Conservation (phyloP, 2,797 vertebrate genomes). For the Vipera latastei region DNA sequence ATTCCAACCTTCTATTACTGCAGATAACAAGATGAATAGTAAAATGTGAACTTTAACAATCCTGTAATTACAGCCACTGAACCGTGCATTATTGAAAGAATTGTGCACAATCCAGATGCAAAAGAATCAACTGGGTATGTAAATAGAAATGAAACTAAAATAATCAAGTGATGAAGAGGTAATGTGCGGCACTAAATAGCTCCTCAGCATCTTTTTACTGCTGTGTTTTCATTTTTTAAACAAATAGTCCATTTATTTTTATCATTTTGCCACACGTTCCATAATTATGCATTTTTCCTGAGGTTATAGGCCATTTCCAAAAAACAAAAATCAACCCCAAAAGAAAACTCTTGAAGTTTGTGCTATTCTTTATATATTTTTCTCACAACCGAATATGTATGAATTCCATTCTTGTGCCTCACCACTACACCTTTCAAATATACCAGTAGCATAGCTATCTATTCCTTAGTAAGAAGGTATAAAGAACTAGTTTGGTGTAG, state of each 20-base stretch:
- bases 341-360: constrained; percentile 41
- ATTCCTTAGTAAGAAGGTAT: not conserved
- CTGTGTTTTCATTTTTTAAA: constrained; percentile 60
- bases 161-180: constrained; percentile 68
- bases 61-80: constrained; percentile 76
- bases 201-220: constrained; percentile 50
- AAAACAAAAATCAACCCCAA: not conserved
- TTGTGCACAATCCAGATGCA: constrained; percentile 71
- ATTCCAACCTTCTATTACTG: constrained; percentile 71
- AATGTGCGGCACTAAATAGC: constrained; percentile 59
- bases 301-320: constrained; percentile 10
- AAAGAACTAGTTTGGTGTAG: not conserved
- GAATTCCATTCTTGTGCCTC: constrained; percentile 41
- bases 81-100: constrained; percentile 72
- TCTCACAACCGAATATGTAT: constrained; percentile 36
- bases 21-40: constrained; percentile 76
- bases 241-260: constrained; percentile 53
- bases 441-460: not conserved
- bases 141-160: constrained; percentile 73
- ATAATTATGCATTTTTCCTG: constrained; percentile 35
- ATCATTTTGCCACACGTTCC: constrained; percentile 44
- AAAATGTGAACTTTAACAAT: constrained; percentile 75
- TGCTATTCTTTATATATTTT: not conserved
- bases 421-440: constrained; percentile 23
- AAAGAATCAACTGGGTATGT: constrained; percentile 70